Percentiles rank a stretch among this genome's conserved stretches.
These are phyloP conservation scores for Drosophila longiperda DNA, from an alignment of 2,888 invertebrate species.

Conservation along the genomic window DNA sequence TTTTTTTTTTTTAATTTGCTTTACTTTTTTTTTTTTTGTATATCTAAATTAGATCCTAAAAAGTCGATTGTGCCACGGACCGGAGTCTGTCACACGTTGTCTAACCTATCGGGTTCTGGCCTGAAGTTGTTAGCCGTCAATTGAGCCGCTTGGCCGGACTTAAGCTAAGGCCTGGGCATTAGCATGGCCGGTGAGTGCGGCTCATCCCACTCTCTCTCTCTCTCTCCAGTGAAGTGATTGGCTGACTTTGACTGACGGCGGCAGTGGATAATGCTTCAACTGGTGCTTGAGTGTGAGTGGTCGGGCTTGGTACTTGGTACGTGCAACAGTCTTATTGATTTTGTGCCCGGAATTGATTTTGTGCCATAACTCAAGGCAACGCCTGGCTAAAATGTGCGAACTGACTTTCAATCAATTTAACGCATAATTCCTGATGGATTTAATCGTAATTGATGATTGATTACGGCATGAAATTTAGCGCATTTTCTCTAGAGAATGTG, in stretches of 20 bases:
- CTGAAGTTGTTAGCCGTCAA: slow-evolving; percentile 50
- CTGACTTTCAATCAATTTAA: slow-evolving; percentile 83
- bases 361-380: slow-evolving; percentile 66
- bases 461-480: slow-evolving; percentile 68
- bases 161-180: slow-evolving; percentile 45
- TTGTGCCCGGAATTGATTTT: slow-evolving; percentile 68
- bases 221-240: slow-evolving; percentile 12
- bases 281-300: not conserved
- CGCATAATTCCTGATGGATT: slow-evolving; percentile 84
- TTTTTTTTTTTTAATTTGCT: slow-evolving; percentile 32
- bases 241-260: slow-evolving; percentile 66
- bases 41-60: slow-evolving; percentile 53
- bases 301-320: not conserved
- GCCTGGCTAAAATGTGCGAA: slow-evolving; percentile 66
- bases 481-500: slow-evolving; percentile 21
- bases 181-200: slow-evolving; percentile 25
- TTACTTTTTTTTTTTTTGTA: slow-evolving; percentile 34
- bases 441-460: slow-evolving; percentile 84
- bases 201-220: slow-evolving; percentile 3
- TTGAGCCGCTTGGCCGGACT: slow-evolving; percentile 52
- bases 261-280: slow-evolving; percentile 34
- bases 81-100: slow-evolving; percentile 4
- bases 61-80: slow-evolving; percentile 30
- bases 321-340: slow-evolving; percentile 75
- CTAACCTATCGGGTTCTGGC: slow-evolving; percentile 7